These are phyloP conservation scores for Lamellibrachia luymesi DNA, from an alignment of 1,140 invertebrate genomes.

Conservation along the genomic window DNA sequence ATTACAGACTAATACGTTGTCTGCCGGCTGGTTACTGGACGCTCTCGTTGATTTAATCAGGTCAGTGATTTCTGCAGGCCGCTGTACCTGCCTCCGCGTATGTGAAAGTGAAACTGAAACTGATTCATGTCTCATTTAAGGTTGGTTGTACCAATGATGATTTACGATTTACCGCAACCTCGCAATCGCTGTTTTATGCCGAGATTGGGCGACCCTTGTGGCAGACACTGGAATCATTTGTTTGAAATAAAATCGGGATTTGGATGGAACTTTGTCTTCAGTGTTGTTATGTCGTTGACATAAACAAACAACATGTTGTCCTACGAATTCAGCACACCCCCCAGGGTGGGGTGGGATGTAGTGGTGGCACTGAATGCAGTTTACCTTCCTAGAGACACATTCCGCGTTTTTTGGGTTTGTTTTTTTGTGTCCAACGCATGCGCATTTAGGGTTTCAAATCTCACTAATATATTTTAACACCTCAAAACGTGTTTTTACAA, in stretches of 20 bases:
- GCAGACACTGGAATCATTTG: neutral
- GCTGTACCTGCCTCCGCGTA: neutral
- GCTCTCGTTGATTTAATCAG: too few species aligned
- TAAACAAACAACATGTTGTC: neutral
- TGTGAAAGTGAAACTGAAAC: neutral
- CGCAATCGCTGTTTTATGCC: neutral
- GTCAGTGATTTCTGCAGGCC: neutral
- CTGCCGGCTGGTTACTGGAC: neutral
- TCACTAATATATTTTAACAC: too few species aligned
- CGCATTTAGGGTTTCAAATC: too few species aligned
- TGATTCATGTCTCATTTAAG: neutral
- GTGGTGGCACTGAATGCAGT: too few species aligned
- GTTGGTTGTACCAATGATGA: neutral
- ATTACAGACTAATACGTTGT: neutral
- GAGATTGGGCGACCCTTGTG: neutral
- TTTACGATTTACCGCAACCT: neutral
- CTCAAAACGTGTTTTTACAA: too few species aligned
- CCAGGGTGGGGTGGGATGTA: too few species aligned
- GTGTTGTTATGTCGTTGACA: neutral
- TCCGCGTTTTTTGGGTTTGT: too few species aligned
- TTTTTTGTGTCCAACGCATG: too few species aligned
- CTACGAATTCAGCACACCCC: neutral
- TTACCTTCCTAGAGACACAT: too few species aligned
- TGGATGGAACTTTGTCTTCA: neutral
- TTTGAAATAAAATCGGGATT: conserved; percentile 5